A percentile compares a stretch with the other conserved stretches of the same genome.
These are phyloP conservation scores for Troides oblongomaculatus DNA, from an alignment of 2,888 invertebrate genomes.

Conservation along the genomic window DNA sequence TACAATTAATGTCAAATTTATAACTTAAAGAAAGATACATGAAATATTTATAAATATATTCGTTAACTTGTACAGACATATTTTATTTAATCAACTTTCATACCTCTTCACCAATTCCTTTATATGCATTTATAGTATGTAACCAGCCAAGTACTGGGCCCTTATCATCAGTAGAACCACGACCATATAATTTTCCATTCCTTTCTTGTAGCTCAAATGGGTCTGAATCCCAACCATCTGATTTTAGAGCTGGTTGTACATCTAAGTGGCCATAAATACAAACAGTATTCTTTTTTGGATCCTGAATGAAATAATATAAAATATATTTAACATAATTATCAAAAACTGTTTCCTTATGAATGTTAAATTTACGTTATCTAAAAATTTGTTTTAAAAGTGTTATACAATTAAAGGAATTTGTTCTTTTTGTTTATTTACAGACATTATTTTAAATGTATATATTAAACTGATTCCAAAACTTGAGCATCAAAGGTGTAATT, in stretches of 20 bases:
- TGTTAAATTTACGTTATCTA: neutral
- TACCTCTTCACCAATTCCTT: constrained; percentile 83
- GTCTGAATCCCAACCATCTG: constrained; percentile 97
- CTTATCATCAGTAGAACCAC: constrained; percentile 97
- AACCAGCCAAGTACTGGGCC: constrained; percentile 97
- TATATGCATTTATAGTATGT: constrained; percentile 93
- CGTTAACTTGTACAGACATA: neutral
- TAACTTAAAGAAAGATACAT: too few species aligned
- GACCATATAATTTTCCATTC: constrained; percentile 93
- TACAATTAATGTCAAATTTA: neutral
- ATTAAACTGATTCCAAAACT: too few species aligned
- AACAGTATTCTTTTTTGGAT: constrained; percentile 93
- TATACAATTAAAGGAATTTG: too few species aligned
- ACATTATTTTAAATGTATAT: too few species aligned
- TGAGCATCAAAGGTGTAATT: too few species aligned
- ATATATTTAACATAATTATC: neutral
- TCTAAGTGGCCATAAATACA: constrained; percentile 98
- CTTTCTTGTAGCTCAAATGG: constrained; percentile 94
- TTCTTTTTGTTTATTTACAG: too few species aligned
- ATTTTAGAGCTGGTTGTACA: constrained; percentile 95
- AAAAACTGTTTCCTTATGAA: neutral
- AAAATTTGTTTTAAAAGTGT: too few species aligned
- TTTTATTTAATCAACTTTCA: constrained; percentile 9
- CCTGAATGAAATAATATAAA: constrained; percentile 55
- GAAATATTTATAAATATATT: neutral